Conservation (phyloP, 53 echinoderm and acorn worm genomes). For the Echinarachnius parma region DNA sequence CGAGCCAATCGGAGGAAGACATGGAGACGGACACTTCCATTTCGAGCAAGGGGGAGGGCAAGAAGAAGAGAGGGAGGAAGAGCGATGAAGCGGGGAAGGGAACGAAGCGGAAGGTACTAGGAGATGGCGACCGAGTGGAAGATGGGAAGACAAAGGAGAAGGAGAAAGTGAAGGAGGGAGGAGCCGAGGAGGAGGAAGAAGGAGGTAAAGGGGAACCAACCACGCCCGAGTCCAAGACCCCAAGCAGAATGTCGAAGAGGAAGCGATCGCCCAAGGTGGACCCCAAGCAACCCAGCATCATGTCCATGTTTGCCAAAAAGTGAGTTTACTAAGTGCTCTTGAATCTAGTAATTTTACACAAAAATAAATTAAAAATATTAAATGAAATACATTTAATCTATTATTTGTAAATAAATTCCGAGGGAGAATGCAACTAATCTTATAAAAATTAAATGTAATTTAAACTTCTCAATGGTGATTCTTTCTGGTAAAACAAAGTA, state of each 20-base stretch:
- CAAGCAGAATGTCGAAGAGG: conserved; percentile 53
- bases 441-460: too few relatives aligned
- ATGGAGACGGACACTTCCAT: conserved; percentile 61
- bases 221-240: conserved; percentile 4
- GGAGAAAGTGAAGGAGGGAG: conserved; percentile 34
- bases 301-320: conserved; percentile 90
- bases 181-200: conserved; percentile 18
- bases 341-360: too few relatives aligned
- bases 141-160: conserved; percentile 32
- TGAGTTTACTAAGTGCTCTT: too few relatives aligned
- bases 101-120: conserved; percentile 64
- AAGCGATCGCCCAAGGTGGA: conserved; percentile 74
- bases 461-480: too few relatives aligned
- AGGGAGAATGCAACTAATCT: too few relatives aligned
- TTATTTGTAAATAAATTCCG: too few relatives aligned
- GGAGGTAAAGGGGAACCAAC: conserved; percentile 27
- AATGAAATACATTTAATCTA: too few relatives aligned
- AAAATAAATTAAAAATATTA: too few relatives aligned
- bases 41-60: conserved; percentile 27
- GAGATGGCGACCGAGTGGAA: conserved; percentile 27
- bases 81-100: conserved; percentile 35
- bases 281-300: conserved; percentile 83
- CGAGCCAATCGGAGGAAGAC: conserved; percentile 81
- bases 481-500: too few relatives aligned
- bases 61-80: conserved; percentile 45